Evolutionary conservation across 2,888 invertebrate species (phyloP), one percentile per base, ranked within the genome.

Genomic region (Diadromus collaris): DNA sequence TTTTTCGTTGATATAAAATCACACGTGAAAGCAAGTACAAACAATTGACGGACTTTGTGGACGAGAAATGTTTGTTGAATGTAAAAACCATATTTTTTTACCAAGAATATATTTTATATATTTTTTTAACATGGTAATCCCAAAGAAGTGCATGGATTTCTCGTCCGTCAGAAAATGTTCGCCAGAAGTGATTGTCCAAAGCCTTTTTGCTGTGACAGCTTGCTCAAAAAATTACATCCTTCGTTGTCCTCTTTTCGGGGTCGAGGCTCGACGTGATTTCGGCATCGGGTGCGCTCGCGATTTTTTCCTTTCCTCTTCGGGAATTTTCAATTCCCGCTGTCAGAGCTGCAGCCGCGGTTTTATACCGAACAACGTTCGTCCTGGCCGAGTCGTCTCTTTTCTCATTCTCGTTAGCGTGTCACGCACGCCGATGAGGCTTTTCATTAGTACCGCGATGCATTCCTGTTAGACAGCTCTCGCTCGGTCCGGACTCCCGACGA

Each of bases 401-500:
- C 72, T 78, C 78, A 79, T 81, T 81, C 89, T 90, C 88, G 89
- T 90, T 90, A 89, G 87, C 85, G 88, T 88, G 87, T 88, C 89
- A 88, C 86, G 85, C 87, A 85, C 84, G 86, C 87, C 87, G 88
- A 90, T 89, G 90, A 90, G 89, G 85, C 90, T 90, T 90, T 90
- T 90, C 90, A 90, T 90, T 90, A 90, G 89, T 88, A 86, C 84
- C 85, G 87, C 84, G 86, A 88, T 87, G 89, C 89, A 90, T 89
- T 90, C 89, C 88, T 85, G 87, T 88, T 88, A 86, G 89, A 88
- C 88, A 87, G 88, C 83, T 86, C 80, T 82, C 80, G 82, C 81
- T 83, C 77, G 82, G 76, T 72, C 46, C 80, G 72, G 81, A 78
- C n/a, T 81, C 76, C 41, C 74, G 74, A 77, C 78, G 84, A 24